phyloP scores from a whole-genome alignment of 2,888 invertebrate species.

The Meteorus colon region DNA sequence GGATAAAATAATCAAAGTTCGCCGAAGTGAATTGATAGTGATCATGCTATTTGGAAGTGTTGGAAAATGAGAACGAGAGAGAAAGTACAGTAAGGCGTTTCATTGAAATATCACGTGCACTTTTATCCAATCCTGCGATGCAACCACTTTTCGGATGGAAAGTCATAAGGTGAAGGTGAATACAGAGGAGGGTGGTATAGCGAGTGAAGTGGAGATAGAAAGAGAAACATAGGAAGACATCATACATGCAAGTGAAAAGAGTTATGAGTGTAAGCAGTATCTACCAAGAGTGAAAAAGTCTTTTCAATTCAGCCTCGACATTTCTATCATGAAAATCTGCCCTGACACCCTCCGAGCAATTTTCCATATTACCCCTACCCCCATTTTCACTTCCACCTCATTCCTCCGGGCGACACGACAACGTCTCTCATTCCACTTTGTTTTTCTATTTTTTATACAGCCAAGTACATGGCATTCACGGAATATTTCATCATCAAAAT shows the following conservation, averaged over 20 bases:
- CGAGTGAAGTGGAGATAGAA: constrained; percentile 11
- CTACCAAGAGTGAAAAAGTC: constrained; percentile 29
- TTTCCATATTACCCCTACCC: constrained; percentile 48
- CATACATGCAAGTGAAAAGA: neutral
- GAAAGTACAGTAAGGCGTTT: neutral
- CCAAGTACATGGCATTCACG: neutral
- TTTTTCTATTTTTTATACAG: constrained; percentile 25
- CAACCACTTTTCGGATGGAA: constrained; percentile 7
- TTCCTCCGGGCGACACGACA: constrained; percentile 33
- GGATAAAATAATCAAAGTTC: constrained; percentile 29
- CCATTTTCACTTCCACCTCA: neutral
- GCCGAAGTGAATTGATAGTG: constrained; percentile 22
- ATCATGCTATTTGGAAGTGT: constrained; percentile 13
- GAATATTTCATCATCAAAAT: constrained; percentile 32
- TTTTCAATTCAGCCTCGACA: constrained; percentile 40
- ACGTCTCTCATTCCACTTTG: constrained; percentile 20
- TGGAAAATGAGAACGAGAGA: neutral
- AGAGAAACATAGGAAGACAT: constrained; percentile 31
- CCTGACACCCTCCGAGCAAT: constrained; percentile 49
- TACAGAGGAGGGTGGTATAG: neutral
- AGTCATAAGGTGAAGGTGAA: constrained; percentile 4
- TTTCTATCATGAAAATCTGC: constrained; percentile 47
- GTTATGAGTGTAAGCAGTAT: neutral
- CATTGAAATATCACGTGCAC: constrained; percentile 35
- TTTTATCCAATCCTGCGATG: constrained; percentile 24